Evolutionary conservation across 2,888 invertebrate genomes (phyloP).

Genomic region (Calephelis perditalis): DNA sequence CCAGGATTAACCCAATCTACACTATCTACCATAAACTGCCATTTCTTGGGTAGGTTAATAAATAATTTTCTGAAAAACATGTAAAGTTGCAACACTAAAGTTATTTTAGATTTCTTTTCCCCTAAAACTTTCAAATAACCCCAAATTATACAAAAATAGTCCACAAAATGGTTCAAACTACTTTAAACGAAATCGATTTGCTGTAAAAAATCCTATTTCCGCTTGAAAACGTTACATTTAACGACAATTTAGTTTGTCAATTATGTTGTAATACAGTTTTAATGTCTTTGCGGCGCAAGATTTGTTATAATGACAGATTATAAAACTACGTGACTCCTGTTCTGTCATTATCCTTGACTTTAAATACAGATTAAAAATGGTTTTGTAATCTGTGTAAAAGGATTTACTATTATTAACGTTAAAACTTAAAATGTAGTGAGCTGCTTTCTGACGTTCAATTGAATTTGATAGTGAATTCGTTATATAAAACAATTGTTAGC

Average conservation of each 20-base stretch:
- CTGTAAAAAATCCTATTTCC: conserved; percentile 57
- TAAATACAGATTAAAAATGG: conserved; percentile 22
- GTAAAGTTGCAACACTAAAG: neutral
- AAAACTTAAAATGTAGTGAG: neutral
- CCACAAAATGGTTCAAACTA: conserved; percentile 38
- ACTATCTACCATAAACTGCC: too few species aligned
- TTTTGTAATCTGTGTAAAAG: conserved; percentile 6
- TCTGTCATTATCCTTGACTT: conserved; percentile 53
- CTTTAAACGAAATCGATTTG: conserved; percentile 67
- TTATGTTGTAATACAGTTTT: conserved; percentile 63
- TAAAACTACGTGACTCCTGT: conserved; percentile 65
- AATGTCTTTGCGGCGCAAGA: conserved; percentile 47
- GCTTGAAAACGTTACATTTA: conserved; percentile 58
- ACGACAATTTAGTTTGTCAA: conserved; percentile 54
- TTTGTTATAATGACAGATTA: conserved; percentile 53
- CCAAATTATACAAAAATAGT: conserved; percentile 27
- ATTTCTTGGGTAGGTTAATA: neutral
- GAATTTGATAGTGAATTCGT: too few species aligned
- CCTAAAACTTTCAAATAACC: conserved; percentile 21
- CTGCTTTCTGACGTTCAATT: too few species aligned
- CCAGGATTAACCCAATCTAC: too few species aligned
- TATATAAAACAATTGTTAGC: too few species aligned
- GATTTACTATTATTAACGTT: neutral
- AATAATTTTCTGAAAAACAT: conserved; percentile 7
- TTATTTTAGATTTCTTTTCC: conserved; percentile 27